phyloP scores from a whole-genome alignment of 2,888 invertebrate genomes.

The Amiota mariae region DNA sequence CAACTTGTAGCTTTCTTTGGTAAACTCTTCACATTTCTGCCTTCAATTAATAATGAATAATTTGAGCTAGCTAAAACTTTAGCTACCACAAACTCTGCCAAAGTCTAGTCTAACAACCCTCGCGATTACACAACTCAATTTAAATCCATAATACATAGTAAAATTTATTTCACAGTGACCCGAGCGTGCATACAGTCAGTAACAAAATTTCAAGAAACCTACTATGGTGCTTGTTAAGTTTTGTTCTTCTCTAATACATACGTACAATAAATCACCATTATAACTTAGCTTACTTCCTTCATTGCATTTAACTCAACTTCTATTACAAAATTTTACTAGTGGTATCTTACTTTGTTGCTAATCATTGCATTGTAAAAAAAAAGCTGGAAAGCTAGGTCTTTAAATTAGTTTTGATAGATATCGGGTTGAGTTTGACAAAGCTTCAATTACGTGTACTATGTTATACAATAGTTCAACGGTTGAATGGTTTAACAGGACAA shows the following conservation, averaged over 20 bases:
- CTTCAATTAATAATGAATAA: constrained; percentile 52
- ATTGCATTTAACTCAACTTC: no score
- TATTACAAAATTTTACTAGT: neutral
- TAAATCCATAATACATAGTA: constrained; percentile 20
- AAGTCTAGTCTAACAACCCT: neutral
- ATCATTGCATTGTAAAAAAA: no score
- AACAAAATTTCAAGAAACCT: constrained; percentile 50
- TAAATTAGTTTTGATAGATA: no score
- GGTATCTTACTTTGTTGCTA: neutral
- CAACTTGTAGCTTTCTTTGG: neutral
- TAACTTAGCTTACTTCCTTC: no score
- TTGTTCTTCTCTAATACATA: no score
- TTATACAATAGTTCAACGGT: no score
- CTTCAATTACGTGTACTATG: neutral
- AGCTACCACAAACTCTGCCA: constrained; percentile 24
- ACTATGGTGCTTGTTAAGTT: constrained; percentile 31
- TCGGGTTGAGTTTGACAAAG: neutral
- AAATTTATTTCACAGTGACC: neutral
- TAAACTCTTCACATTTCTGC: constrained; percentile 26
- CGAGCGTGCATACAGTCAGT: neutral
- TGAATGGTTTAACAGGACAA: neutral
- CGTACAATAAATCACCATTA: no score
- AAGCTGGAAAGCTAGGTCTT: no score
- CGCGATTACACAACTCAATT: constrained; percentile 19
- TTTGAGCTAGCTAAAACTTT: constrained; percentile 45